Evolutionary conservation across 2,888 invertebrate species (phyloP).

Genomic region (Melieria omissa): DNA sequence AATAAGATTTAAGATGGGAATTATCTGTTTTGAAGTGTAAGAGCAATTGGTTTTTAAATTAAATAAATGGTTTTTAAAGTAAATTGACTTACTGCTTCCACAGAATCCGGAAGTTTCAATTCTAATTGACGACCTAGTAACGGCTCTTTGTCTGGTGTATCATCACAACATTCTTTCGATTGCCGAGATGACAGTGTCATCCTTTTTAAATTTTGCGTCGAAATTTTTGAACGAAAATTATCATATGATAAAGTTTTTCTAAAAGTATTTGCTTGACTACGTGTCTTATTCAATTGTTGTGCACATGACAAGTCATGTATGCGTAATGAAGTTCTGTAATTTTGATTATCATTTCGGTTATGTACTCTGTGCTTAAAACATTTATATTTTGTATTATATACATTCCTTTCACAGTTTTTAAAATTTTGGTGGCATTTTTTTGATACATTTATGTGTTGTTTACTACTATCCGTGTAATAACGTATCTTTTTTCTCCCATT

Average conservation of each 20-base stretch:
- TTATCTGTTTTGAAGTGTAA: too few species aligned
- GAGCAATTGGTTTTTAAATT: too few species aligned
- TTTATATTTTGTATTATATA: too few species aligned
- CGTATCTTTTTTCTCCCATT: too few species aligned
- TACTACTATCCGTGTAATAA: too few species aligned
- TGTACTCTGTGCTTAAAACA: too few species aligned
- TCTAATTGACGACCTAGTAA: constrained; percentile 51
- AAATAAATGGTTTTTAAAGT: neutral
- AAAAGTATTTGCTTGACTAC: constrained; percentile 34
- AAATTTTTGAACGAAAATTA: constrained; percentile 38
- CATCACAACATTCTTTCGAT: constrained; percentile 47
- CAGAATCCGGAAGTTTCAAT: constrained; percentile 48
- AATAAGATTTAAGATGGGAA: too few species aligned
- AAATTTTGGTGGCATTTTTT: too few species aligned
- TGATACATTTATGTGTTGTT: too few species aligned
- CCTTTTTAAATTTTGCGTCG: constrained; percentile 45
- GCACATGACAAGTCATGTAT: constrained; percentile 24
- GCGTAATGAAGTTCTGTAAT: too few species aligned
- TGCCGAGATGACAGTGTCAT: constrained; percentile 40
- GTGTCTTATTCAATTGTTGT: constrained; percentile 32
- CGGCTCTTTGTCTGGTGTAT: constrained; percentile 51
- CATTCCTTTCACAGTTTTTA: too few species aligned
- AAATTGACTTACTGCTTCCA: constrained; percentile 49
- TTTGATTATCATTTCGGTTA: too few species aligned
- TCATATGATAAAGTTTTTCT: constrained; percentile 23